Percentiles rank a stretch among this genome's conserved stretches.
Evolutionary conservation across 2,113 vertebrate genomes (phyloP).

Genomic region (Melanotaenia duboulayi): DNA sequence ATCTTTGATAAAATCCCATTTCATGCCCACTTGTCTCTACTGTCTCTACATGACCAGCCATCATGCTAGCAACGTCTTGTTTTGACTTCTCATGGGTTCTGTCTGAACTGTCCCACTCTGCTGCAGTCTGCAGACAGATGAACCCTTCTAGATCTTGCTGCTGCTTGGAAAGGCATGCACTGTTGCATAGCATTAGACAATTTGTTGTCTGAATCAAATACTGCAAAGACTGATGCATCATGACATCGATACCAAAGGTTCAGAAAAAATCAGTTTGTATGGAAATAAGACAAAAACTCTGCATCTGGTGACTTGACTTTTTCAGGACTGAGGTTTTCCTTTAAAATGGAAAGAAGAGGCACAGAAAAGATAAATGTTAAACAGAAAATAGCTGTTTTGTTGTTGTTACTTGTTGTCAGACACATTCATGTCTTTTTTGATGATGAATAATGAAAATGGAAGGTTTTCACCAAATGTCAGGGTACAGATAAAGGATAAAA

Average conservation of each 20-base stretch:
- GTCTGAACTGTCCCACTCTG: background rate
- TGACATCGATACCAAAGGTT: background rate
- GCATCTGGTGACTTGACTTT: background rate
- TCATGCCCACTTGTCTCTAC: background rate
- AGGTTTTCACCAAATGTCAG: constrained; percentile 15
- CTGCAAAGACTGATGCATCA: background rate
- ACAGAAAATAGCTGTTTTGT: background rate
- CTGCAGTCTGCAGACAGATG: background rate
- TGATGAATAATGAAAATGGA: constrained; percentile 40
- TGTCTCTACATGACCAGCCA: background rate
- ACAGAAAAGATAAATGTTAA: background rate
- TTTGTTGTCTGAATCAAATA: background rate
- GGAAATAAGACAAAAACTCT: background rate
- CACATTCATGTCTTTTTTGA: constrained; percentile 21
- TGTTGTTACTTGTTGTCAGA: background rate
- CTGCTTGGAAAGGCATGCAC: background rate
- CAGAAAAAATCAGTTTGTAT: background rate
- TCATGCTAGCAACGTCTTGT: background rate
- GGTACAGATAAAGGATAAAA: constrained; percentile 16
- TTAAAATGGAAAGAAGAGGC: too few species aligned
- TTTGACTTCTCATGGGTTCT: background rate
- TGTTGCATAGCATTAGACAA: background rate
- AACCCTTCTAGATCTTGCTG: background rate
- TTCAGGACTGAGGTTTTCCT: background rate
- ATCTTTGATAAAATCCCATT: background rate